phyloP scores from a whole-genome alignment of 2,888 invertebrate species.

The Ophioninae sp. region DNA sequence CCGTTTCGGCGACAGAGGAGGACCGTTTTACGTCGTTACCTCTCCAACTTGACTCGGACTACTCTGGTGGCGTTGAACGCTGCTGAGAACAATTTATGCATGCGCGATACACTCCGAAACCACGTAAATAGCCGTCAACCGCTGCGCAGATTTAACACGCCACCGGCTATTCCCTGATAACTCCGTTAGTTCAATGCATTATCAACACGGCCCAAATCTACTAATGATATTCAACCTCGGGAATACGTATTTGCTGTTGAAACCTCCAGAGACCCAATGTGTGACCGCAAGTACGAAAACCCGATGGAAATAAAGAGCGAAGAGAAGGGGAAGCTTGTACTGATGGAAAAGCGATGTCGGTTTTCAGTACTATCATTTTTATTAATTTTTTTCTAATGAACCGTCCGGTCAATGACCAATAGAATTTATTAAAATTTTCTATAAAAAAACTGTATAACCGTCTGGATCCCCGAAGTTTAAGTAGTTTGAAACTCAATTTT shows the following conservation, averaged over 20 bases:
- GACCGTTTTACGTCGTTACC: neutral
- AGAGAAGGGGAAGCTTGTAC: neutral
- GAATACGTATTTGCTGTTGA: slow-evolving; percentile 44
- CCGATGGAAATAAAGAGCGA: neutral
- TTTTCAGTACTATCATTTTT: too few species aligned
- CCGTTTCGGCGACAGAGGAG: neutral
- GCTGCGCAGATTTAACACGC: slow-evolving; percentile 25
- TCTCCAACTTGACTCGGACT: neutral
- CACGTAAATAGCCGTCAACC: neutral
- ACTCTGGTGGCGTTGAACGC: neutral
- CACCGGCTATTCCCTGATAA: slow-evolving; percentile 25
- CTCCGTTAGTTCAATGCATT: slow-evolving; percentile 45
- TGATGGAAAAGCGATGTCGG: too few species aligned
- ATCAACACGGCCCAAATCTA: slow-evolving; percentile 58
- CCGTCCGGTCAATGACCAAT: too few species aligned
- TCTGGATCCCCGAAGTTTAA: too few species aligned
- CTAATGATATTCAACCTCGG: slow-evolving; percentile 55
- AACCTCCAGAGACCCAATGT: slow-evolving; percentile 45
- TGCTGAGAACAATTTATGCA: neutral
- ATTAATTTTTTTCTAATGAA: too few species aligned
- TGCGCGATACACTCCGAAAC: slow-evolving; percentile 4
- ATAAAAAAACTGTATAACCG: too few species aligned
- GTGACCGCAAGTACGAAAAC: neutral
- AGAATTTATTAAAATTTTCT: too few species aligned
- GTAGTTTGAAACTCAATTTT: too few species aligned